These are phyloP conservation scores for Caenorhabditis zanzibari DNA, from an alignment of 2,888 invertebrate genomes.

Conservation along the genomic window DNA sequence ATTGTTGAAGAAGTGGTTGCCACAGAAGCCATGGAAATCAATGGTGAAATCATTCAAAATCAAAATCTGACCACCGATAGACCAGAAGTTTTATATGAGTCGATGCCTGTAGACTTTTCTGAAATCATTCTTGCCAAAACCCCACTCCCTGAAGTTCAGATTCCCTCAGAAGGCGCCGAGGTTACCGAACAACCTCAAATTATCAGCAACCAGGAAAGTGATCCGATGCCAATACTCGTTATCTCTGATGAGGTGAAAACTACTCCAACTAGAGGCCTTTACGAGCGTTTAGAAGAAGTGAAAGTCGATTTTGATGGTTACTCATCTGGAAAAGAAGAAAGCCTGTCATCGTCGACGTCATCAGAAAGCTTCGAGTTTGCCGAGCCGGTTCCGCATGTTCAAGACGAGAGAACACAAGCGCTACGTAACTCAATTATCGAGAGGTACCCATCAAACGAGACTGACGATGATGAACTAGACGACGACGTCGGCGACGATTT, in stretches of 20 bases:
- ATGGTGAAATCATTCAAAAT: not conserved
- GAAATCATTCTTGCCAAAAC: constrained; percentile 17
- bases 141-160: not conserved
- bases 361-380: constrained; percentile 57
- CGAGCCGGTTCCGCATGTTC: constrained; percentile 32
- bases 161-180: not conserved
- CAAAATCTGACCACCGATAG: not conserved
- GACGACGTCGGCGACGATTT: constrained; percentile 24
- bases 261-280: constrained; percentile 19
- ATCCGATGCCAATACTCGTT: constrained; percentile 47
- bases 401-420: constrained; percentile 36
- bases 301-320: constrained; percentile 56
- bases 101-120: constrained; percentile 18
- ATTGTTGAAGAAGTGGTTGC: not conserved
- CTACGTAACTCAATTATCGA: constrained; percentile 52
- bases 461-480: constrained; percentile 49
- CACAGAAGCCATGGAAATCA: not conserved
- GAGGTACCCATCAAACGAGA: constrained; percentile 53
- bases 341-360: constrained; percentile 52
- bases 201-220: constrained; percentile 40
- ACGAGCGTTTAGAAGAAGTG: constrained; percentile 48
- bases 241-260: constrained; percentile 56
- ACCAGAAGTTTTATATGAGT: not conserved
- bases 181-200: not conserved
- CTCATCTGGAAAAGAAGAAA: constrained; percentile 60